These are phyloP conservation scores for Atta colombica DNA, from an alignment of 1,140 invertebrate species.

Conservation along the genomic window DNA sequence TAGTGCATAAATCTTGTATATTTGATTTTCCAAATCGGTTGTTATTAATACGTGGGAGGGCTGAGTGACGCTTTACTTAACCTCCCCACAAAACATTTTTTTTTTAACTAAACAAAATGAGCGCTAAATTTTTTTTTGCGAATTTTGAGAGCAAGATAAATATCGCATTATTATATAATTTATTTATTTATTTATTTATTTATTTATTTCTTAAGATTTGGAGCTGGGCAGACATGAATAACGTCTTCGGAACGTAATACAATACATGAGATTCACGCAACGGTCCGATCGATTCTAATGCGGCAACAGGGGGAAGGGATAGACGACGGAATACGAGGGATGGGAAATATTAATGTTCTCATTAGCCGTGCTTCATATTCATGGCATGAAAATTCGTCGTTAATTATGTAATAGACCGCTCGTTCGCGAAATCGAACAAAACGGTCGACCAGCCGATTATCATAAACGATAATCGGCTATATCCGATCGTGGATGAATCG, in stretches of 20 bases:
- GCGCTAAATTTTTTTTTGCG: too few relatives aligned
- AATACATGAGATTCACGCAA: neutral
- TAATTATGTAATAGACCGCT: constrained; percentile 75
- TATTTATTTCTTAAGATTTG: too few relatives aligned
- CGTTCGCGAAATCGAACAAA: constrained; percentile 40
- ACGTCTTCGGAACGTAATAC: neutral
- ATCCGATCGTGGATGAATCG: constrained; percentile 22
- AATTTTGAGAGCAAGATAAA: too few relatives aligned
- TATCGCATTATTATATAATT: too few relatives aligned
- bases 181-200: too few relatives aligned
- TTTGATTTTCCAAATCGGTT: too few relatives aligned
- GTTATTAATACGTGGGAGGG: too few relatives aligned
- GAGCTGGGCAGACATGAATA: too few relatives aligned
- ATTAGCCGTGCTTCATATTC: constrained; percentile 75
- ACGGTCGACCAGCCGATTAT: constrained; percentile 55
- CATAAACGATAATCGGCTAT: constrained; percentile 67
- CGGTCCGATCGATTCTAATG: constrained; percentile 9
- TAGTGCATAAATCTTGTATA: too few relatives aligned
- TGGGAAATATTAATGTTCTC: constrained; percentile 76
- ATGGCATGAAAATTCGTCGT: constrained; percentile 76
- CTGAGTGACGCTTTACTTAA: too few relatives aligned
- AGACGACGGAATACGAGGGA: neutral
- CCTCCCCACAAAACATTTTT: too few relatives aligned
- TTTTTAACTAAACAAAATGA: too few relatives aligned
- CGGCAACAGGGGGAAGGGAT: neutral